Evolutionary conservation across 2,113 vertebrate genomes (phyloP).

Genomic region (Barnardius zonarius): DNA sequence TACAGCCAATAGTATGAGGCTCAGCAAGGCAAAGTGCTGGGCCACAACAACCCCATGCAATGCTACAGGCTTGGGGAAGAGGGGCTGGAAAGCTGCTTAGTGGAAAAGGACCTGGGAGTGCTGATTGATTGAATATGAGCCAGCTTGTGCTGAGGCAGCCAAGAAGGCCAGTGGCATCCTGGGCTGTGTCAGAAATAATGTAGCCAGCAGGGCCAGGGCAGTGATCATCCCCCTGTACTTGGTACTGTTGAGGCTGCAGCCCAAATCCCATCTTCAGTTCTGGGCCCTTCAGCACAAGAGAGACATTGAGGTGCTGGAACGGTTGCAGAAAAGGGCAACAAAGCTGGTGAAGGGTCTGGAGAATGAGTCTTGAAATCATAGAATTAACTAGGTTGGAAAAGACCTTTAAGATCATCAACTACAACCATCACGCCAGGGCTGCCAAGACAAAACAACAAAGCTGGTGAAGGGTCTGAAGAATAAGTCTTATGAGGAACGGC

Average conservation of each 20-base stretch:
- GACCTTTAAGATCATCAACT: neutral
- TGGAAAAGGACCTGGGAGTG: neutral
- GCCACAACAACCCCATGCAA: neutral
- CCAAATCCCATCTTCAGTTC: neutral
- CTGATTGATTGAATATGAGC: neutral
- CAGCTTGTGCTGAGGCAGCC: neutral
- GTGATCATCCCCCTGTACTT: neutral
- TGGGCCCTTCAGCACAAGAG: neutral
- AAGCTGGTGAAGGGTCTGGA: neutral
- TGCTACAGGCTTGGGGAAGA: neutral
- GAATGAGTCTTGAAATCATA: neutral
- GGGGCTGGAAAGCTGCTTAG: neutral
- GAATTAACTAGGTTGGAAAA: neutral
- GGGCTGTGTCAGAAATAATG: neutral
- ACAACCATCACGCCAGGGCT: neutral
- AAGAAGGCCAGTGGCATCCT: neutral
- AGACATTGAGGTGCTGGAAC: neutral
- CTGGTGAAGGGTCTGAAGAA: neutral
- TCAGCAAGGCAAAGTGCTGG: neutral
- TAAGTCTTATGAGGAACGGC: neutral
- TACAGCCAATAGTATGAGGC: neutral
- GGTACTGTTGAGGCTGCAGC: neutral
- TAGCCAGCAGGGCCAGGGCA: neutral
- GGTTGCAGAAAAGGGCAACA: neutral
- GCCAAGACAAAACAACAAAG: neutral